Evolutionary conservation across 1,140 invertebrate species (phyloP), one percentile per base, ranked within the genome.

Genomic region (Stenopsyche tienmushanensis): DNA sequence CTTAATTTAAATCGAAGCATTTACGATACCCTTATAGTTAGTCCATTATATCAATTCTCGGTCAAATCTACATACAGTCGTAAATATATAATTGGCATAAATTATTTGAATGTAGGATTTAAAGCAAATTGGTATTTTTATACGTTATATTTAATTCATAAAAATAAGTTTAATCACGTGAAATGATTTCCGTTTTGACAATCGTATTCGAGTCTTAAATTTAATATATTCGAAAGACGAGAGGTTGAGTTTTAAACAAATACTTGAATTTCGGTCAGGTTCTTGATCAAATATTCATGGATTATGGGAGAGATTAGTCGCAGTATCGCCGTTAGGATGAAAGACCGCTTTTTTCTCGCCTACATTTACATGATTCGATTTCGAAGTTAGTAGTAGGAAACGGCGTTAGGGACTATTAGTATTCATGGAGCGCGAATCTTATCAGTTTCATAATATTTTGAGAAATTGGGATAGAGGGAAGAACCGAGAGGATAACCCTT

Each of bases 381-480:
- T n/a, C n/a, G n/a, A n/a, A n/a, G n/a, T n/a, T n/a, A n/a, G n/a
- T n/a, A n/a, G n/a, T n/a, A n/a, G n/a, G n/a, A n/a, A n/a, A n/a
- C n/a, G n/a, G n/a, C n/a, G n/a, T n/a, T n/a, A n/a, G n/a, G 18
- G 7, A 15, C 44, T 15, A 47, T 47, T 47, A 47, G 7, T 47
- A 47, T 47, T 47, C 44, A 47, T 8, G 8, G 10, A 15, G 44
- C 44, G 44, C 17, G 17, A 5, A 15, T 47, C 44, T 34, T 20
- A 20, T 15, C 44, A 20, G 10, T 47, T 47, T 47, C 44, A 47
- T 47, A 47, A 47, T 47, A 47, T 47, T 47, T 9, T 47, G 44
- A 18, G 8, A 15, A 9, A 18, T 20, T 15, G 44, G 5, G 5
- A 8, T 18, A 8, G 29, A 34, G 29, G 13, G 5, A 34, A 13